These are phyloP conservation scores for Brachionus paranguensis DNA, from an alignment of 1,140 invertebrate species.

Conservation along the genomic window DNA sequence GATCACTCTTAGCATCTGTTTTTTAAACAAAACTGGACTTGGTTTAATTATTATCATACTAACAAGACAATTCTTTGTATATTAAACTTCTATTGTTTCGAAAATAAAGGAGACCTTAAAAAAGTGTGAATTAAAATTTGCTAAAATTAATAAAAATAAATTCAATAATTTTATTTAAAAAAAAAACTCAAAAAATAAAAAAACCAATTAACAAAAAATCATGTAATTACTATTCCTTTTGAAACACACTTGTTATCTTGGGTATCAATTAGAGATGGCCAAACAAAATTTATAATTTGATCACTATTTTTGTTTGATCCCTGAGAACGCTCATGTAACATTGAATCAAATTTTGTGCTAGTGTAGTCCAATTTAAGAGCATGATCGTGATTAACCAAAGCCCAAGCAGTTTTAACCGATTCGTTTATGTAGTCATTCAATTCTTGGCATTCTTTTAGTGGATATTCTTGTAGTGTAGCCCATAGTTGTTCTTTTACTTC, in stretches of 20 bases:
- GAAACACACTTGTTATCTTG: constrained; percentile 23
- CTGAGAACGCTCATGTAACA: background rate
- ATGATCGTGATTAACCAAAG: background rate
- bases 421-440: constrained; percentile 32
- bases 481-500: constrained; percentile 35
- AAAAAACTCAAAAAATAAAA: background rate
- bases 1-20: no score
- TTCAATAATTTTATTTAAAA: background rate
- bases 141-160: background rate
- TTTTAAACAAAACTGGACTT: no score
- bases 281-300: constrained; percentile 37
- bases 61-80: no score
- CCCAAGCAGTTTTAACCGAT: constrained; percentile 14
- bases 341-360: background rate
- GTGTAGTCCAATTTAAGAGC: constrained; percentile 10
- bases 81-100: no score
- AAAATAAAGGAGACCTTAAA: no score
- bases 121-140: no score
- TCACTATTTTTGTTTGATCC: constrained; percentile 15
- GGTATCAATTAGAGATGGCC: constrained; percentile 39
- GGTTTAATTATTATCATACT: no score
- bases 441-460: constrained; percentile 11
- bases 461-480: constrained; percentile 32
- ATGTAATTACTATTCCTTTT: constrained; percentile 37
- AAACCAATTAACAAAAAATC: background rate